These are phyloP conservation scores for Sisyra nigra DNA, from an alignment of 2,888 invertebrate species.

Conservation along the genomic window DNA sequence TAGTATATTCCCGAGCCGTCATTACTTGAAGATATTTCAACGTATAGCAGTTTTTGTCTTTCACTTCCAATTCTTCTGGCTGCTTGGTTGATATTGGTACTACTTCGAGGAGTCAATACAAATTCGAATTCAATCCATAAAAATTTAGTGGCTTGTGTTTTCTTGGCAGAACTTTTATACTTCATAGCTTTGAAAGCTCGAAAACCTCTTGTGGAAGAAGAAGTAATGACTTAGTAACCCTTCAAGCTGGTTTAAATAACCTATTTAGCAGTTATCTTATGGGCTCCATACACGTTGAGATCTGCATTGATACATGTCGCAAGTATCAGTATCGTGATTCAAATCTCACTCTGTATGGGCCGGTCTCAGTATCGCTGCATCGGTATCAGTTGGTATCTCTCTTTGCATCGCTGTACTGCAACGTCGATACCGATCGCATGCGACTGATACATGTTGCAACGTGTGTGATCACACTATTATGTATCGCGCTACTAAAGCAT, in stretches of 20 bases:
- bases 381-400: constrained; percentile 10
- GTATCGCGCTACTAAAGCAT: no score
- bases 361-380: no score
- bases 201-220: constrained; percentile 61
- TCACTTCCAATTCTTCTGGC: constrained; percentile 65
- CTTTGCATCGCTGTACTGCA: no score
- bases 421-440: no score
- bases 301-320: no score
- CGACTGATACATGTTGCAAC: no score
- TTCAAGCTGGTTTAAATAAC: background rate
- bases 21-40: constrained; percentile 68
- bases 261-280: no score
- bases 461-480: no score
- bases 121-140: constrained; percentile 91
- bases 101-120: constrained; percentile 70
- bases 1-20: constrained; percentile 78
- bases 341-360: no score
- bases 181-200: constrained; percentile 76
- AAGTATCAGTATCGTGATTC: no score
- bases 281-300: no score
- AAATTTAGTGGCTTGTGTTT: constrained; percentile 80
- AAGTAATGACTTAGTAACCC: no score
- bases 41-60: constrained; percentile 76
- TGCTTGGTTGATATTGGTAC: constrained; percentile 64
- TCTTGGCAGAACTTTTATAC: constrained; percentile 72